Evolutionary conservation across 2,797 vertebrate species (phyloP).

Genomic region (Oreochromis grahami): DNA sequence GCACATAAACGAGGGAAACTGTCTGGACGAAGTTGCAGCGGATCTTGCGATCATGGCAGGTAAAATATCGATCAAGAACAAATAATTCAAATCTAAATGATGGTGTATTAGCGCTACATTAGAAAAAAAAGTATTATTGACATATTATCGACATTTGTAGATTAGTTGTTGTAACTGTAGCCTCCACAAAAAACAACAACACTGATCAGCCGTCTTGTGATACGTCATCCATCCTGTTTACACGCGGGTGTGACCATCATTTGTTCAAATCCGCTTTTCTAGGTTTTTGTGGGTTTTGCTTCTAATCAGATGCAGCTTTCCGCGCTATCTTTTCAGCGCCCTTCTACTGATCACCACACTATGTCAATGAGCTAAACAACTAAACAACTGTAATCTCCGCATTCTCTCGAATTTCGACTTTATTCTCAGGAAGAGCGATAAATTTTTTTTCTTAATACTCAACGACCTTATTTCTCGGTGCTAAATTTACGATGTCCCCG

Average conservation of each 20-base stretch:
- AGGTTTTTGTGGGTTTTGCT: not conserved
- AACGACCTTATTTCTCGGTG: not conserved
- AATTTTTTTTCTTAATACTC: not conserved
- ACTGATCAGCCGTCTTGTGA: not conserved
- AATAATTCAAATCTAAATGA: not conserved
- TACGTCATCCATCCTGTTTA: not conserved
- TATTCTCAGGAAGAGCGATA: not conserved
- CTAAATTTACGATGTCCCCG: not conserved
- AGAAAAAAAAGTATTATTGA: not conserved
- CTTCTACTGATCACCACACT: not conserved
- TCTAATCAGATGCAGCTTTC: not conserved
- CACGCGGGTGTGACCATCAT: not conserved
- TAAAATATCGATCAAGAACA: not conserved
- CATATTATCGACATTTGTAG: not conserved
- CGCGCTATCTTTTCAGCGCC: not conserved
- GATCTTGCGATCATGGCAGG: constrained; percentile 27
- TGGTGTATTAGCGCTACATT: not conserved
- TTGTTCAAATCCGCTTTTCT: not conserved
- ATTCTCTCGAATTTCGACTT: not conserved
- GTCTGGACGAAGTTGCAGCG: fast-evolving
- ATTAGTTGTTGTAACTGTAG: not conserved
- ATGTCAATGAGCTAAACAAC: not conserved
- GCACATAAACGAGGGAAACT: not conserved
- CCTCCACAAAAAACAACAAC: not conserved
- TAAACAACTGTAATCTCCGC: not conserved